phyloP scores from a whole-genome alignment of 2,797 vertebrate species.

The Mycteria americana region DNA sequence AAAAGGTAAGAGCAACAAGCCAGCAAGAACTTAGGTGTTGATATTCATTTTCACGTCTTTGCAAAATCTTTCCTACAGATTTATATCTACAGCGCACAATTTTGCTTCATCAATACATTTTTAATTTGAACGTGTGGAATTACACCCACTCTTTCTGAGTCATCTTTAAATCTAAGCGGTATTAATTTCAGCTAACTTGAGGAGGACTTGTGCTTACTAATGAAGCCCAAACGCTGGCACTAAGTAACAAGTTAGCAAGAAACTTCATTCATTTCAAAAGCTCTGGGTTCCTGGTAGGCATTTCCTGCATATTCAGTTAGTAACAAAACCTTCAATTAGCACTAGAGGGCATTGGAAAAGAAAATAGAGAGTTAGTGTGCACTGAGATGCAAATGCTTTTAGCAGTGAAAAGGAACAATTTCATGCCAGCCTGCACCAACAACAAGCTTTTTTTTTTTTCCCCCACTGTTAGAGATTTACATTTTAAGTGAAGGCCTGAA shows the following conservation, averaged over 20 bases:
- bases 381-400: constrained; percentile 54
- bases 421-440: constrained; percentile 17
- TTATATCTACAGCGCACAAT: neutral
- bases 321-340: constrained; percentile 68
- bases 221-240: constrained; percentile 28
- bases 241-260: constrained; percentile 50
- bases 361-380: constrained; percentile 50
- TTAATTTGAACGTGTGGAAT: neutral
- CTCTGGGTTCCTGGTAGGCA: constrained; percentile 28
- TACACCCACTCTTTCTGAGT: constrained; percentile 31
- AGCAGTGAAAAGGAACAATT: constrained; percentile 45
- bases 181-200: constrained; percentile 43
- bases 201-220: constrained; percentile 44
- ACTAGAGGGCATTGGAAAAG: constrained; percentile 59
- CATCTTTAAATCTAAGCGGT: constrained; percentile 12
- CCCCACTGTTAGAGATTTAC: neutral
- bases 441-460: neutral
- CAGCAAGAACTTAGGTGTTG: neutral
- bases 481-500: constrained; percentile 29
- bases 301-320: constrained; percentile 64
- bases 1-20: constrained; percentile 5
- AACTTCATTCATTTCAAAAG: constrained; percentile 56
- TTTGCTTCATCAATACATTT: constrained; percentile 7
- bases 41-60: neutral
- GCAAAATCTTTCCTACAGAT: neutral